Evolutionary conservation across 2,113 vertebrate genomes (phyloP).

Genomic region (Lanius ludovicianus): DNA sequence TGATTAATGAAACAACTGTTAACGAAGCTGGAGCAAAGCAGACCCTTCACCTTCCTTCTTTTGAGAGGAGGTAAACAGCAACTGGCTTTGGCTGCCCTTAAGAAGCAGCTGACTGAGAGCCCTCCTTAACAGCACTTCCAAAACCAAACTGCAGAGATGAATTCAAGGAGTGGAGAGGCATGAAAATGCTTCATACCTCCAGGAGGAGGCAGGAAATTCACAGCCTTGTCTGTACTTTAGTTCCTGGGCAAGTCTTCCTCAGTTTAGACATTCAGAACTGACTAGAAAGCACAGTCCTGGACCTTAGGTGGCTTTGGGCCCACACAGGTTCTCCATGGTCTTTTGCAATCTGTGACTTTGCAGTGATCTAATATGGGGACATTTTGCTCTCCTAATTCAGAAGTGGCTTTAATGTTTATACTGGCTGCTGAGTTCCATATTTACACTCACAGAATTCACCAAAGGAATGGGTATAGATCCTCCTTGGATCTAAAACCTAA

Average conservation of each 20-base stretch:
- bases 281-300: neutral
- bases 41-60: constrained; percentile 41
- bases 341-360: neutral
- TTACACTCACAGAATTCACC: neutral
- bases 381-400: neutral
- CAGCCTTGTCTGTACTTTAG: neutral
- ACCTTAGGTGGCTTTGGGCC: neutral
- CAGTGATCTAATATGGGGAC: neutral
- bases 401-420: neutral
- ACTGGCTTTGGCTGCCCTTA: neutral
- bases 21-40: constrained; percentile 53
- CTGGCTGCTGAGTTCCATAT: neutral
- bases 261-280: neutral
- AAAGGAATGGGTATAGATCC: neutral
- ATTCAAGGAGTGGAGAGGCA: neutral
- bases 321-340: neutral
- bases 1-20: constrained; percentile 78
- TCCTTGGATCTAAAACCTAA: neutral
- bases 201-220: neutral
- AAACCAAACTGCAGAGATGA: neutral
- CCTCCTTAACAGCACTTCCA: neutral
- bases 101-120: neutral
- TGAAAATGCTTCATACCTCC: neutral
- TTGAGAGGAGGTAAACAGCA: constrained; percentile 25
- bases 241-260: neutral